A percentile compares a stretch with the other conserved stretches of the same genome.
phyloP scores from a whole-genome alignment of 2,113 vertebrate species.

The Arizona elegans region DNA sequence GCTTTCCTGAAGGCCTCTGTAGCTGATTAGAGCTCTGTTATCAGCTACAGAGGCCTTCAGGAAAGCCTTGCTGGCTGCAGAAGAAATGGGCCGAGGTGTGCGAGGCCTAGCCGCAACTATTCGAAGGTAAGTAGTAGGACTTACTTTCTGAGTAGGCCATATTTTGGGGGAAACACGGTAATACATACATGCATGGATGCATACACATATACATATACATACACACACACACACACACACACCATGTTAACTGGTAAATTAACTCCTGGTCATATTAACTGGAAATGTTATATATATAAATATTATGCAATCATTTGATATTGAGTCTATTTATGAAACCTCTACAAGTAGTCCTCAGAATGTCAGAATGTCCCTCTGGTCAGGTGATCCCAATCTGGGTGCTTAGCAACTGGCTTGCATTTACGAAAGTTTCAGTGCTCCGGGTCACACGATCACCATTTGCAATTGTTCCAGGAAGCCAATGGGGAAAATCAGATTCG shows the following conservation, averaged over 20 bases:
- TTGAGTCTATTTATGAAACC: constrained; percentile 12
- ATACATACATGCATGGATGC: too few species aligned
- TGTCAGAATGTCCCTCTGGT: background rate
- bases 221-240: background rate
- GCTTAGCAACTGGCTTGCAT: background rate
- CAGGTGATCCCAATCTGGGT: background rate
- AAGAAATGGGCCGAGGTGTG: too few species aligned
- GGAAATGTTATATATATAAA: background rate
- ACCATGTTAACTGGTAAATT: constrained; percentile 28
- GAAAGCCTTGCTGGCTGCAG: too few species aligned
- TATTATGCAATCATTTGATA: constrained; percentile 49
- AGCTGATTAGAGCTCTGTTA: too few species aligned
- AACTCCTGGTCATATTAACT: constrained; percentile 23
- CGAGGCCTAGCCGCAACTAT: too few species aligned
- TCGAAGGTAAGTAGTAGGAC: too few species aligned
- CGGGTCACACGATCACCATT: background rate
- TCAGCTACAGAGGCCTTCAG: too few species aligned
- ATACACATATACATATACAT: too few species aligned
- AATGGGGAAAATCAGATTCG: background rate
- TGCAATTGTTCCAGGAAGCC: background rate
- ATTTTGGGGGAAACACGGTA: too few species aligned
- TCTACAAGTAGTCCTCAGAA: background rate
- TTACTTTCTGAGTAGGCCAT: too few species aligned
- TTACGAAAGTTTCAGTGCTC: background rate
- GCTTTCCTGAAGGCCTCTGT: too few species aligned